Evolutionary conservation across 2,113 vertebrate species (phyloP).

Genomic region (Mustela lutreola): DNA sequence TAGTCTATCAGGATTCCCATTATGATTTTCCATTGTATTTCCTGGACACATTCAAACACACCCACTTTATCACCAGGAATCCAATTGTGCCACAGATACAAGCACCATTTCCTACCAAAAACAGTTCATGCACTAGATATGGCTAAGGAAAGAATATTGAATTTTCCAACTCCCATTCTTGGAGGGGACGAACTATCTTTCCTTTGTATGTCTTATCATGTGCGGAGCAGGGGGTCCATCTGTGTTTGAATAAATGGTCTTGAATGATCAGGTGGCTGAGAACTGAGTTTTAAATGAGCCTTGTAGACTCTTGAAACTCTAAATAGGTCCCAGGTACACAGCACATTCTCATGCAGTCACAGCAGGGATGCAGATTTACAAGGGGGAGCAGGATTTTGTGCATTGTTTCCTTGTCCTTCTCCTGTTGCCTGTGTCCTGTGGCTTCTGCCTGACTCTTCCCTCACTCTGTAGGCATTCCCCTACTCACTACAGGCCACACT

Average conservation of each 20-base stretch:
- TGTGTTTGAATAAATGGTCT: neutral
- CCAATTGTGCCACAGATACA: neutral
- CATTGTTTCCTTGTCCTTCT: fast-evolving
- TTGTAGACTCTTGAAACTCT: neutral
- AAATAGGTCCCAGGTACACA: neutral
- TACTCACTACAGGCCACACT: neutral
- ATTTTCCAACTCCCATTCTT: neutral
- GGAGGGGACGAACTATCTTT: neutral
- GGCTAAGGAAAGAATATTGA: neutral
- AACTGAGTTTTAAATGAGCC: neutral
- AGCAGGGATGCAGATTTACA: neutral
- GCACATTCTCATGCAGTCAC: neutral
- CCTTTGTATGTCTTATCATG: neutral
- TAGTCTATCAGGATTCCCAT: neutral
- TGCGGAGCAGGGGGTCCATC: neutral
- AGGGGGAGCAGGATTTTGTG: neutral
- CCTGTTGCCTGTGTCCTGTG: fast-evolving
- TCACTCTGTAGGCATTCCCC: neutral
- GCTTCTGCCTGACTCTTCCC: neutral
- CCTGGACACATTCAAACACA: neutral
- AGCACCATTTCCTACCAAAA: neutral
- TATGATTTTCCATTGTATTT: neutral
- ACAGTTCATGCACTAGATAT: neutral
- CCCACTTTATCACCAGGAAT: neutral
- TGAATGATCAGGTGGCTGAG: neutral